These are phyloP conservation scores for Romanogobio albipinnatus DNA, from an alignment of 2,113 vertebrate genomes.

Conservation along the genomic window DNA sequence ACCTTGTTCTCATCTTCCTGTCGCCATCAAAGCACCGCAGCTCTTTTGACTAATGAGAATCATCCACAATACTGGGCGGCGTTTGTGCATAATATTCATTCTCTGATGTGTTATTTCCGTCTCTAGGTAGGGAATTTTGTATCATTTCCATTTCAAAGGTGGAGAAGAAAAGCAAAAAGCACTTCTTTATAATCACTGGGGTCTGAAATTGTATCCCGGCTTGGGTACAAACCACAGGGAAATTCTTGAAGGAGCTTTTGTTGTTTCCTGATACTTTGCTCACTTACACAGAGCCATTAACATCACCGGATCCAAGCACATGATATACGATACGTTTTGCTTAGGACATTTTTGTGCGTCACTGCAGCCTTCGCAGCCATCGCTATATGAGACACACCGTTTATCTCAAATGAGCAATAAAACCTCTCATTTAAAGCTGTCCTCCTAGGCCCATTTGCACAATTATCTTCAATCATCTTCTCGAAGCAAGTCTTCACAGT, in stretches of 20 bases:
- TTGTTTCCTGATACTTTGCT: neutral
- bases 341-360: slow-evolving; percentile 1
- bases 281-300: slow-evolving; percentile 3
- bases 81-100: slow-evolving; percentile 49
- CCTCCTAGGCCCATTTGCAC: slow-evolving; percentile 34
- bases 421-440: slow-evolving; percentile 43
- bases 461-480: slow-evolving; percentile 55
- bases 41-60: slow-evolving; percentile 12
- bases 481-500: slow-evolving; percentile 23
- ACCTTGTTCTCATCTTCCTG: slow-evolving; percentile 31
- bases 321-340: slow-evolving; percentile 38
- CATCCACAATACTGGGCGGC: neutral
- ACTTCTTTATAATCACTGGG: slow-evolving; percentile 22
- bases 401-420: slow-evolving; percentile 54
- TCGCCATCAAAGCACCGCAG: neutral
- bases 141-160: slow-evolving; percentile 19
- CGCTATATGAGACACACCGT: slow-evolving; percentile 19
- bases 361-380: neutral
- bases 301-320: slow-evolving; percentile 20
- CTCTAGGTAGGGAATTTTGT: neutral
- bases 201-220: slow-evolving; percentile 22
- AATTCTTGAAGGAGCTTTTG: slow-evolving; percentile 31
- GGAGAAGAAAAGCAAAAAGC: slow-evolving; percentile 18
- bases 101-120: slow-evolving; percentile 39
- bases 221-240: slow-evolving; percentile 6